These are phyloP conservation scores for Andrena bucephala DNA, from an alignment of 2,888 invertebrate species.

Conservation along the genomic window DNA sequence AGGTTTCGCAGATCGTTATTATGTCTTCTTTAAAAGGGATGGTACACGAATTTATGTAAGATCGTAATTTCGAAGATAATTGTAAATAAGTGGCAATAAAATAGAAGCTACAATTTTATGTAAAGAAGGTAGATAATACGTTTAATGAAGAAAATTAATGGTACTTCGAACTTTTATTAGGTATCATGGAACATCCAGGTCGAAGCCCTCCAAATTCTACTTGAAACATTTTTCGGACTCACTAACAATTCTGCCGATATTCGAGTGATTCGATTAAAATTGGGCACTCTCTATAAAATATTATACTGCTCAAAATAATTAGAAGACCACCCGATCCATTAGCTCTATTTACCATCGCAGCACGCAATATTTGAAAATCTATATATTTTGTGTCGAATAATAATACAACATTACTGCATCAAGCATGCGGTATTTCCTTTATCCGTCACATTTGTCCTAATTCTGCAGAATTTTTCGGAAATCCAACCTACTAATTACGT, in stretches of 20 bases:
- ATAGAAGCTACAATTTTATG: no score
- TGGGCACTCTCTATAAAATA: neutral
- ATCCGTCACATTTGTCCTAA: no score
- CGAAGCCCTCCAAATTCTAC: neutral
- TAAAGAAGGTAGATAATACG: no score
- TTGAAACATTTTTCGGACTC: neutral
- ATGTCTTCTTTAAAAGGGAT: no score
- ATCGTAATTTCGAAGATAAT: no score
- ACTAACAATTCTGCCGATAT: neutral
- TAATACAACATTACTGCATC: neutral
- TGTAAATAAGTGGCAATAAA: no score
- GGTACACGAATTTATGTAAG: no score
- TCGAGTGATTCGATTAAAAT: conserved; percentile 12
- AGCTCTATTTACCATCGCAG: neutral
- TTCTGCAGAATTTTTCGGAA: neutral
- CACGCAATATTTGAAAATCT: neutral
- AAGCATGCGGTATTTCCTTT: neutral
- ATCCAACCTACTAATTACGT: neutral
- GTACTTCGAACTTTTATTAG: no score
- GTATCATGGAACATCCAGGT: neutral
- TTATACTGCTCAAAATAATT: conserved; percentile 9
- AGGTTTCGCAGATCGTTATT: no score
- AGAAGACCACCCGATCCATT: conserved; percentile 6
- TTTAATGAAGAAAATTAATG: no score
- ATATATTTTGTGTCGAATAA: no score